Base-by-base conservation (phyloP, 2,113 vertebrate species). In the Erinaceus europaeus region DNA sequence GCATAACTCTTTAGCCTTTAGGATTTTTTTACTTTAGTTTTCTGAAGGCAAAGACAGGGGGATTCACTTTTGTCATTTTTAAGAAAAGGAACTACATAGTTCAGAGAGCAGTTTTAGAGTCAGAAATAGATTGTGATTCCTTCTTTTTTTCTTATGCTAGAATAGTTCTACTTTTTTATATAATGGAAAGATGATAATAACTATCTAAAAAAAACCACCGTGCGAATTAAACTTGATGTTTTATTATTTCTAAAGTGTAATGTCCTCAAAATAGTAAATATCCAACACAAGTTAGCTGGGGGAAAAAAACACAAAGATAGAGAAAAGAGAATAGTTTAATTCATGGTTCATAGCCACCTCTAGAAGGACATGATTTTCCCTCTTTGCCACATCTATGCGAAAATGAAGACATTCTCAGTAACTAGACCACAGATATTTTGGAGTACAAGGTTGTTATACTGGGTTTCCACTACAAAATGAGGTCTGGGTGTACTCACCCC, bases 1-100 rank as follows among this genome's bases (percentile, higher is more conserved):
- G 69, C 87, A 74, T 94, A 90, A 83, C 53, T 95, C 93, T 93
- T 96, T 82, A 95, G 88, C n/a, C 32, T 89, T 93, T 34, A 67
- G 67, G 64, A 88, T 18, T 73, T 78, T 67, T 81, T 78, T 77
- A 57, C 9, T 72, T 81, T 27, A 53, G 79, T 91, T 89, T 94
- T 73, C 77, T 69, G 13, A 38, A 73, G 86, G 85, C 65, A 62
- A 76, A 83, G 38, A 12, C 52, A 91, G 68, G 50, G n/a, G 50
- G 67, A 90, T 81, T 91, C 1, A 0, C 68, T 86, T 90, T 81
- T 86, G 59, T 88, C 73, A 76, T 50, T 86, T 59, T 52, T 69
- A 57, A 92, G 81, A 77, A 91, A 84, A 90, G 21, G 50, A 38
- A 6, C 52, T 94, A 18, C 77, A 34, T 52, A 27, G 64, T 81